These are phyloP conservation scores for Nicator chloris DNA, from an alignment of 2,113 vertebrate genomes.

Conservation along the genomic window DNA sequence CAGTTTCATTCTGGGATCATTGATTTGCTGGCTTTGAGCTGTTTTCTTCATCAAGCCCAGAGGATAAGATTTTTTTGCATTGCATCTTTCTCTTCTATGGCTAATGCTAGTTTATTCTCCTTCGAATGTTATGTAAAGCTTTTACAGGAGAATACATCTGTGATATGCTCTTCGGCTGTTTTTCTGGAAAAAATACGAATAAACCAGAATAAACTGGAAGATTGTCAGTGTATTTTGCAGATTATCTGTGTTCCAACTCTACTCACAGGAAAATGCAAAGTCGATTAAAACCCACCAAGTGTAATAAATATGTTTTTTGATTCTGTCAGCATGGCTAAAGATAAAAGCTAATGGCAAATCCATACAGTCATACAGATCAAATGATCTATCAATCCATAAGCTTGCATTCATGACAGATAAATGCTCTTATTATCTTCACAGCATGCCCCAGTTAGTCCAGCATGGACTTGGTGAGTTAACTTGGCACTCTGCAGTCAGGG, in stretches of 20 bases:
- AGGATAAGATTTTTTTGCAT: background rate
- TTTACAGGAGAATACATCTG: background rate
- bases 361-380: slow-evolving; percentile 28
- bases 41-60: background rate
- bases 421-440: slow-evolving; percentile 15
- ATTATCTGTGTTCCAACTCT: background rate
- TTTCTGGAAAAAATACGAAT: background rate
- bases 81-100: background rate
- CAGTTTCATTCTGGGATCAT: background rate
- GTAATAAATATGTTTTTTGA: slow-evolving; percentile 28
- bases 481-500: background rate
- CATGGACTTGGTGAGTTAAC: background rate
- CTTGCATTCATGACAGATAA: slow-evolving; percentile 19
- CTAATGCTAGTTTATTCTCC: slow-evolving; percentile 6
- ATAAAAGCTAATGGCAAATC: slow-evolving; percentile 44
- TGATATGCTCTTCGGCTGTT: background rate
- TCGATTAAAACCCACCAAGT: slow-evolving; percentile 38
- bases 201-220: slow-evolving; percentile 12
- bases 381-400: slow-evolving; percentile 13
- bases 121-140: slow-evolving; percentile 1
- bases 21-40: slow-evolving; percentile 10
- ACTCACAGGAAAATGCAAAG: background rate
- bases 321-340: slow-evolving; percentile 22
- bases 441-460: background rate
- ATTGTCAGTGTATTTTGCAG: background rate